Evolutionary conservation across 2,113 vertebrate genomes (phyloP).

Genomic region (Pseudonaja textilis): DNA sequence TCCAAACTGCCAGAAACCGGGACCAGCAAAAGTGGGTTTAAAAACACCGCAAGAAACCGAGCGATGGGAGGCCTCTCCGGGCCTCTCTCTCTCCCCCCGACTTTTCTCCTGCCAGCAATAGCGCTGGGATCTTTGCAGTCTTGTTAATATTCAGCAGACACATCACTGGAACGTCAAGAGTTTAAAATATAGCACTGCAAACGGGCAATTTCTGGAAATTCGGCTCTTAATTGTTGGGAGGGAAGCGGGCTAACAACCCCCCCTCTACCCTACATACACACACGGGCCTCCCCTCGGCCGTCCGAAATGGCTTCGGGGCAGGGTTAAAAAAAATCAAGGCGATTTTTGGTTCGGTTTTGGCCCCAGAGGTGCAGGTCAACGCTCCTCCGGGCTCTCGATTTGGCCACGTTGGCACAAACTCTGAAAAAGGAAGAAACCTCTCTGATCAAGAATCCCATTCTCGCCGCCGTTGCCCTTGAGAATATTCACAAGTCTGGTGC

Average conservation of each 20-base stretch:
- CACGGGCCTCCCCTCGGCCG: too few relatives aligned
- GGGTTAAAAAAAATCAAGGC: background rate
- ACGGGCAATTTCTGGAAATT: background rate
- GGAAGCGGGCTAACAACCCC: background rate
- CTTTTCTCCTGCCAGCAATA: constrained; percentile 2
- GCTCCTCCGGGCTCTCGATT: rapidly evolving
- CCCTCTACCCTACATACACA: too few relatives aligned
- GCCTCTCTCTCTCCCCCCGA: too few relatives aligned
- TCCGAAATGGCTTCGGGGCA: background rate
- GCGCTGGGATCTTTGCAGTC: constrained; percentile 30
- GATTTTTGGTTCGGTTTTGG: too few relatives aligned
- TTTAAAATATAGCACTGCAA: constrained; percentile 14
- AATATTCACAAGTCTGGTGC: background rate
- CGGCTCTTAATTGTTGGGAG: background rate
- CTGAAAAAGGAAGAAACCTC: too few relatives aligned
- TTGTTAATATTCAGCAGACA: constrained; percentile 58
- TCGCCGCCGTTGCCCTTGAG: background rate
- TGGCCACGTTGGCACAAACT: background rate
- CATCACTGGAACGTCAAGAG: constrained; percentile 33
- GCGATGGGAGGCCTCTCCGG: background rate
- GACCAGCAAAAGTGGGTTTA: background rate
- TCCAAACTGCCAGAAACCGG: background rate
- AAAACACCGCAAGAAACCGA: background rate
- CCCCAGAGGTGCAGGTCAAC: background rate
- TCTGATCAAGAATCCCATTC: background rate